A percentile compares a stretch with the other conserved stretches of the same genome.
Evolutionary conservation across 92 coral and sea anemone species (phyloP).

Genomic region (Bergia puertoricense): DNA sequence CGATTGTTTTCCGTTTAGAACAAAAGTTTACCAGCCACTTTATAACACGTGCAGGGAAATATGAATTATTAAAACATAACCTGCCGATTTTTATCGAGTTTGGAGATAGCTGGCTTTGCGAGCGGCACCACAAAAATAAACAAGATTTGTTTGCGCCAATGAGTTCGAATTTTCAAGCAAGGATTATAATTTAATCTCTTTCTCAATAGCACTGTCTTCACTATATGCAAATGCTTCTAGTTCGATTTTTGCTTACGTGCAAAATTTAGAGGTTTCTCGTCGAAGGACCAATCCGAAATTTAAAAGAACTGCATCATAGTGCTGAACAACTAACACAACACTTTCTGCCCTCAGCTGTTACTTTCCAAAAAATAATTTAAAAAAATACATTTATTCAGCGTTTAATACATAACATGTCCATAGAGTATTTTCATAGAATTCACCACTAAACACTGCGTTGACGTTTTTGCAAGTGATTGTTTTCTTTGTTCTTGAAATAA

Average conservation of each 20-base stretch:
- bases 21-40: constrained; percentile 29
- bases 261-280: not conserved
- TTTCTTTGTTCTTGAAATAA: no score
- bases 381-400: not conserved
- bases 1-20: constrained; percentile 25
- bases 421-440: not conserved
- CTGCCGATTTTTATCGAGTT: constrained; percentile 1
- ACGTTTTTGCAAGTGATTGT: no score
- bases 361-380: no score
- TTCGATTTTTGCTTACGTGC: not conserved
- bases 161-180: not conserved
- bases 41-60: constrained; percentile 9
- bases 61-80: constrained; percentile 30
- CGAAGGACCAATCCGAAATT: not conserved
- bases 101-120: not conserved
- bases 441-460: no score
- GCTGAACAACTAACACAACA: not conserved
- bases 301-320: not conserved
- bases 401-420: not conserved
- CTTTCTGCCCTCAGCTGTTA: not conserved
- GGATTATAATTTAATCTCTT: constrained; percentile 26
- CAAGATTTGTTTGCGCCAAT: not conserved
- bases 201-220: not conserved
- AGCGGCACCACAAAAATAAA: not conserved
- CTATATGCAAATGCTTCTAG: constrained; percentile 30